Evolutionary conservation across 1,140 invertebrate genomes (phyloP).

Genomic region (Rhynchophorus ferrugineus): DNA sequence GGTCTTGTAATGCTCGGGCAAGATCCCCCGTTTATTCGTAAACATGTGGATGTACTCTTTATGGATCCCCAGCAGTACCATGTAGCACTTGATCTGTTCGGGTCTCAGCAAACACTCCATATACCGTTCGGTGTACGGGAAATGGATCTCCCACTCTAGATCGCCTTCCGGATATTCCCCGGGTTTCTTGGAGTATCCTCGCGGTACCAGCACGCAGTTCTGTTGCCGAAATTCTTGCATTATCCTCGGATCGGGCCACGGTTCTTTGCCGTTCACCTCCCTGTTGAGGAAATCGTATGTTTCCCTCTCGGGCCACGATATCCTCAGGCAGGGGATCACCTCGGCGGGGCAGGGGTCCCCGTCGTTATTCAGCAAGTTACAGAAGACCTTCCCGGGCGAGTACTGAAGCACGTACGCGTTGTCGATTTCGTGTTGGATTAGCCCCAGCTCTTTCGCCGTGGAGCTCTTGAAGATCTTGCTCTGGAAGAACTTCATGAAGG

Average conservation of each 20-base stretch:
- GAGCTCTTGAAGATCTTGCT: conserved; percentile 25
- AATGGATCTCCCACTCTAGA: conserved; percentile 65
- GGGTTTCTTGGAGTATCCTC: conserved; percentile 38
- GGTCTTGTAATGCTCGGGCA: conserved; percentile 59
- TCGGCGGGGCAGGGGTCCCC: conserved; percentile 21
- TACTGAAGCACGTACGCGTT: conserved; percentile 12
- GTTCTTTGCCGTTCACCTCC: conserved; percentile 4
- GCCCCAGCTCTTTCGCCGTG: conserved; percentile 20
- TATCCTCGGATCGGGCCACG: conserved; percentile 58
- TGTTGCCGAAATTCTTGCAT: conserved; percentile 54
- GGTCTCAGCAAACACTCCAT: conserved; percentile 60
- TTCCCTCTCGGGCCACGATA: conserved; percentile 27
- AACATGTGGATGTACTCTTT: conserved; percentile 59
- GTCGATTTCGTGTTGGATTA: conserved; percentile 22
- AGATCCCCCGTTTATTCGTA: conserved; percentile 49
- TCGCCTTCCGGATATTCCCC: conserved; percentile 16
- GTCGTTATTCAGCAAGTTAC: conserved; percentile 14
- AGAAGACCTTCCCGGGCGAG: conserved; percentile 28
- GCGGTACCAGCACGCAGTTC: conserved; percentile 60
- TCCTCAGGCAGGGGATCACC: conserved; percentile 29
- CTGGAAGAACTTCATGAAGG: conserved; percentile 30
- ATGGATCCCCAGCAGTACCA: conserved; percentile 55
- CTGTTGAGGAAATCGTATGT: conserved; percentile 13
- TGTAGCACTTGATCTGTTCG: conserved; percentile 58
- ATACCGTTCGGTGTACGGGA: conserved; percentile 63